phyloP scores from a whole-genome alignment of 1,140 invertebrate species.

The Procambarus clarkii region DNA sequence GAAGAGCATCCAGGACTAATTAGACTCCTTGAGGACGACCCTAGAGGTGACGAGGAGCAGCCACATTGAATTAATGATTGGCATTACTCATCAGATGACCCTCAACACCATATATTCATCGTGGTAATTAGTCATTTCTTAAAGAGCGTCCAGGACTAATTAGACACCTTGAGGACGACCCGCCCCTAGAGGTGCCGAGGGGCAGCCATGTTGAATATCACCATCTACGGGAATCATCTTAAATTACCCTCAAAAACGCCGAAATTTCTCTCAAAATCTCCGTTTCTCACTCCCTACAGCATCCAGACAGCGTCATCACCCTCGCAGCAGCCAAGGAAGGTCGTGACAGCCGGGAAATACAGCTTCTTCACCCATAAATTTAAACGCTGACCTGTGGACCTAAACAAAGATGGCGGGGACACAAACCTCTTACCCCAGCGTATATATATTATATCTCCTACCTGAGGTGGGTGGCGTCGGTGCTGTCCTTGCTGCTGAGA shows the following conservation, averaged over 20 bases:
- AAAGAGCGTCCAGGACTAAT: neutral
- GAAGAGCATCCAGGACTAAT: neutral
- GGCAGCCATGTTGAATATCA: conserved; percentile 44
- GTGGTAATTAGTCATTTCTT: no score
- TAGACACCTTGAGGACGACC: neutral
- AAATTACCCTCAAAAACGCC: neutral
- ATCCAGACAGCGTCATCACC: neutral
- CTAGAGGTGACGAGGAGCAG: neutral
- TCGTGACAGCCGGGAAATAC: neutral
- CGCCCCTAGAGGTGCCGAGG: neutral
- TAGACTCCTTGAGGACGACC: neutral
- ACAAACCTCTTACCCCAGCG: no score
- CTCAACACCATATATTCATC: no score
- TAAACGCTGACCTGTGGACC: neutral
- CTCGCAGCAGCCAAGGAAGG: neutral
- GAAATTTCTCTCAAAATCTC: neutral
- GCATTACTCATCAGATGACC: no score
- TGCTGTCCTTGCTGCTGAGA: conserved; percentile 56
- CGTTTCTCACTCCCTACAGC: neutral
- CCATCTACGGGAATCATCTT: neutral
- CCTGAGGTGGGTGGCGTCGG: conserved; percentile 27
- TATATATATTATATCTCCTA: neutral
- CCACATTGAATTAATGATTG: neutral
- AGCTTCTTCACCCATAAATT: neutral
- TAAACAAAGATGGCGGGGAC: conserved; percentile 59